phyloP scores from a whole-genome alignment of 2,888 invertebrate genomes.

The Tenthredo scrophulariae region DNA sequence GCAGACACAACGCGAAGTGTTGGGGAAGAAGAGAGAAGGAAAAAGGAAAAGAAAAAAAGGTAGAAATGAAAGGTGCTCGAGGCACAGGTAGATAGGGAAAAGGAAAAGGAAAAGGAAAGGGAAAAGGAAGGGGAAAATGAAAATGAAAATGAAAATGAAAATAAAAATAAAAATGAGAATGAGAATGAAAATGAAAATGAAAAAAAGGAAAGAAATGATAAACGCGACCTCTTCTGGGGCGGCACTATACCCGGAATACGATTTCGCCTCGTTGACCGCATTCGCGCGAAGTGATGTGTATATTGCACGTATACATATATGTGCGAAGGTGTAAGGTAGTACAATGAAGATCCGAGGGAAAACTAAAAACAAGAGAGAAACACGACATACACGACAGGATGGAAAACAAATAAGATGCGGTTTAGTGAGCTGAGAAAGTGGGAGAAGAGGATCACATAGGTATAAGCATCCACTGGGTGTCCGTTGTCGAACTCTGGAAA shows the following conservation, averaged over 20 bases:
- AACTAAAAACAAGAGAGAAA: slow-evolving; percentile 1
- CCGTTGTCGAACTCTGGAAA: not conserved
- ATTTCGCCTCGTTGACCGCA: slow-evolving; percentile 43
- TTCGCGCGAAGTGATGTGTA: not conserved
- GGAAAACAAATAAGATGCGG: slow-evolving; percentile 37
- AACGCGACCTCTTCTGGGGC: not conserved
- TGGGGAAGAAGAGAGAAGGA: not conserved
- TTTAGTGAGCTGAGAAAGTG: slow-evolving; percentile 36
- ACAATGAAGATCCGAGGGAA: not conserved
- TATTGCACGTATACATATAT: not conserved
- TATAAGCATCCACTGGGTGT: not conserved
- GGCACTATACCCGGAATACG: not conserved
- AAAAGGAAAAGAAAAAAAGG: not conserved
- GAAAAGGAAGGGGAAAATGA: not conserved
- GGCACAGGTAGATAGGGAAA: not conserved
- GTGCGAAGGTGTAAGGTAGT: not conserved
- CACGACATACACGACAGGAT: not conserved
- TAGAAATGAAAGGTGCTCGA: not conserved
- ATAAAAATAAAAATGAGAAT: not conserved
- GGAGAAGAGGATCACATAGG: slow-evolving; percentile 5
- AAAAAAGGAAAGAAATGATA: not conserved
- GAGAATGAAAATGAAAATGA: not conserved
- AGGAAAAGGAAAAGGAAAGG: not conserved
- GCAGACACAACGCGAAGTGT: slow-evolving; percentile 2
- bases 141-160: not conserved